Conservation (phyloP, 2,797 vertebrate species). For the Muscicapa comitata region DNA sequence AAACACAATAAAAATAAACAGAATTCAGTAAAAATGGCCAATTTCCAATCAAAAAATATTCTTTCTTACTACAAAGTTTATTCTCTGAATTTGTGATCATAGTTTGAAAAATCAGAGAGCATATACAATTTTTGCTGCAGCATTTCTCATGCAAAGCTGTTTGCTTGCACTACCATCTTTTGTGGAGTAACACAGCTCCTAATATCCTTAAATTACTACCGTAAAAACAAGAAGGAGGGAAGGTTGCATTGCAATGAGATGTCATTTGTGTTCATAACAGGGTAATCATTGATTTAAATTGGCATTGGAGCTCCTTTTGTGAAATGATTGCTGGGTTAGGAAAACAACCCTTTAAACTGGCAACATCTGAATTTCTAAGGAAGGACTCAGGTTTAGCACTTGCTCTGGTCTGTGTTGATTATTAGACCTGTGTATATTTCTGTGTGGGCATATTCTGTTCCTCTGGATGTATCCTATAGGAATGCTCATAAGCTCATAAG, state of each 20-base stretch:
- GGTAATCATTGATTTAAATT: slow-evolving; percentile 33
- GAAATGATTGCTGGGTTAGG: slow-evolving; percentile 21
- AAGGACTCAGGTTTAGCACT: neutral
- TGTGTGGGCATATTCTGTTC: neutral
- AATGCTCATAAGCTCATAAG: neutral
- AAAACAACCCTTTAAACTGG: neutral
- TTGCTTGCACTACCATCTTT: slow-evolving; percentile 1
- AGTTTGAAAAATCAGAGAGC: neutral
- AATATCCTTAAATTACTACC: slow-evolving; percentile 35
- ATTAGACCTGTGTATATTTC: neutral
- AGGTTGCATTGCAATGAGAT: neutral
- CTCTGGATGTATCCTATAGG: neutral
- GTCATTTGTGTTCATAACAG: slow-evolving; percentile 4
- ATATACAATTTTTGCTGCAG: neutral
- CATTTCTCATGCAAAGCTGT: neutral
- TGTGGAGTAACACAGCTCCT: neutral
- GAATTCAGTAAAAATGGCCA: neutral
- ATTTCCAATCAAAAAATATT: neutral
- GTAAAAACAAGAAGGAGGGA: slow-evolving; percentile 24
- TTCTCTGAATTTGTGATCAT: slow-evolving; percentile 4
- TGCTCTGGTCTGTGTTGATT: neutral
- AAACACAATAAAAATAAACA: neutral
- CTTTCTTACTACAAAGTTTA: neutral
- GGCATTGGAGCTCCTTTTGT: neutral
- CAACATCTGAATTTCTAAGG: neutral